Conservation (phyloP, 2,113 vertebrate genomes). For the Vulpes lagopus region DNA sequence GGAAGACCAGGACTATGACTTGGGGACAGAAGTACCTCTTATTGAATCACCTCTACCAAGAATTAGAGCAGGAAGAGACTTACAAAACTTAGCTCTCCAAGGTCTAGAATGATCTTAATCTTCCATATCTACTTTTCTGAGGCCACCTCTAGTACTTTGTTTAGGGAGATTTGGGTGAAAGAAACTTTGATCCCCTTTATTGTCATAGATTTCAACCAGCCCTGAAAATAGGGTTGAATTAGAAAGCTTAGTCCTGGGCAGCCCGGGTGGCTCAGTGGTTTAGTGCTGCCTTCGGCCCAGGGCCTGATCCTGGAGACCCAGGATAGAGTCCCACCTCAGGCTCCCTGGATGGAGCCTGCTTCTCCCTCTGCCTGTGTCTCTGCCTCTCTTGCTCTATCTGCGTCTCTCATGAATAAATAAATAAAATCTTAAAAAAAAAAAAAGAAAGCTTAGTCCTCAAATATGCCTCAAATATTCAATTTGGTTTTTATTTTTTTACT, state of each 20-base stretch:
- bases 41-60: neutral
- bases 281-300: too few relatives aligned
- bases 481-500: neutral
- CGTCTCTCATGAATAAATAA: too few relatives aligned
- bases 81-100: neutral
- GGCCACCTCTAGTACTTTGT: neutral
- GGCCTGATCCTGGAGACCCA: too few relatives aligned
- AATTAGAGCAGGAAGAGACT: neutral
- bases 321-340: too few relatives aligned
- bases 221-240: neutral
- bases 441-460: neutral
- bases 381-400: too few relatives aligned
- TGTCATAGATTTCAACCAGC: conserved; percentile 31
- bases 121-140: neutral
- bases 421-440: too few relatives aligned
- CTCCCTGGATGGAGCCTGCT: too few relatives aligned
- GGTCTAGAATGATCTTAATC: neutral
- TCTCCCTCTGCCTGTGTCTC: too few relatives aligned
- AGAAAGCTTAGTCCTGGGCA: neutral
- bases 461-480: neutral
- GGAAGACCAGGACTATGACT: neutral
- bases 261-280: too few relatives aligned
- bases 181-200: neutral
- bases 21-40: neutral
- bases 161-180: neutral